Base-by-base conservation (phyloP, 2,888 invertebrate species). In the Amphipyra tragopoginis region DNA sequence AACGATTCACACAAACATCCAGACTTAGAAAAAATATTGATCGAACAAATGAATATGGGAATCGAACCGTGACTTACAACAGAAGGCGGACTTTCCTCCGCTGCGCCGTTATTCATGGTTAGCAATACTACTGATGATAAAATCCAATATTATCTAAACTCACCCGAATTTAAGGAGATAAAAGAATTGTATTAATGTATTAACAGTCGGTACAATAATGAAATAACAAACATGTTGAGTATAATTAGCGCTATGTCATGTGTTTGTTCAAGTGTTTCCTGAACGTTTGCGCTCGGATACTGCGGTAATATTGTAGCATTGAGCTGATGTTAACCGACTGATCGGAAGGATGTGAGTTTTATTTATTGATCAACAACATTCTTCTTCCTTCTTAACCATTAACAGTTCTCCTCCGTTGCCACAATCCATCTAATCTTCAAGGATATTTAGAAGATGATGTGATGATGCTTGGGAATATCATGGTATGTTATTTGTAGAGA, bases 181-280 rank as follows among this genome's bases (percentile, higher is more conserved):
- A 47, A 21, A 1, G 8, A 38, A 52, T 4, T 13, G 38, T 7
- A 48, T 39, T 14, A 26, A 26, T 14, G n/a, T 47, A 33, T 13
- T 45, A 42, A 8, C 39, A 33, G 38, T 13, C 21, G n/a, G 15
- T 13, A 49, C 10, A 53, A 8, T 54, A 55, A 53, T 65, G 39
- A 45, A 42, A 55, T 9, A 52, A 43, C 45, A 39, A 55, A 44
- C 38, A 59, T 15, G 7, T 29, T 54, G 15, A 5, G n/a, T 56
- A 43, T 53, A 60, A 54, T 73, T 72, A 67, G 51, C 65, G 49
- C 54, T 64, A 34, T 53, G 60, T 63, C 62, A 54, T 43, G 40
- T 74, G 42, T 66, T 61, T 66, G 70, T 38, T 44, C 78, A 74
- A 61, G 77, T 77, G 75, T 42, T 13, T n/a, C 33, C 57, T 21